phyloP scores from a whole-genome alignment of 2,113 vertebrate species.

The Ciconia stormi region DNA sequence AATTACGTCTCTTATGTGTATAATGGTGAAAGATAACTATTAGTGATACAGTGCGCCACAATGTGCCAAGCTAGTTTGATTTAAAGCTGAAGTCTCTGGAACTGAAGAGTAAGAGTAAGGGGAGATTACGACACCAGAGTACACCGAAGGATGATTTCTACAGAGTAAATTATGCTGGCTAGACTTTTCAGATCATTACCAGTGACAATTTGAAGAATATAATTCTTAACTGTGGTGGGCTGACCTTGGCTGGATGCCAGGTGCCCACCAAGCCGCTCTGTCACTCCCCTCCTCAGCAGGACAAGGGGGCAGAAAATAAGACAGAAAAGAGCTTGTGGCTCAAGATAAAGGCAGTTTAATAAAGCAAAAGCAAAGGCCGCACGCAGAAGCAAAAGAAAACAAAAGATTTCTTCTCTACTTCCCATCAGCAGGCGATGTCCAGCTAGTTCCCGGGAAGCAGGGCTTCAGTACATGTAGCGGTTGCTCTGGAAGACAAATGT shows the following conservation, averaged over 20 bases:
- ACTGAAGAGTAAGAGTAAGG: background rate
- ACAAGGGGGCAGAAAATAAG: background rate
- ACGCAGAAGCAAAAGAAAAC: background rate
- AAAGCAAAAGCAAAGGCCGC: background rate
- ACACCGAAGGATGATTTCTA: background rate
- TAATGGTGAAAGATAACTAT: background rate
- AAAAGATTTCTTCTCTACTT: background rate
- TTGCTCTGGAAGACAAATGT: background rate
- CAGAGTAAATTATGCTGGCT: background rate
- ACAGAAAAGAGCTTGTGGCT: background rate
- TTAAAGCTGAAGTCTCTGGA: background rate
- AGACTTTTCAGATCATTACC: background rate
- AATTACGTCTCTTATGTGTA: background rate
- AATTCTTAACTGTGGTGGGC: background rate
- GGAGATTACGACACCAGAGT: background rate
- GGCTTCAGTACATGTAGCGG: rapidly evolving
- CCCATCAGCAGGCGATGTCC: background rate
- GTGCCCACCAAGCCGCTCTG: background rate
- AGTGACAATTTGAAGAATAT: background rate
- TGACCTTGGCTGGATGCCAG: background rate
- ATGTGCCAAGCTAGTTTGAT: background rate
- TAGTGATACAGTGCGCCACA: background rate
- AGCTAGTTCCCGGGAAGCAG: background rate
- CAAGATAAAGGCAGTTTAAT: background rate
- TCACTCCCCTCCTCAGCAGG: background rate